Evolutionary conservation across 2,113 vertebrate species (phyloP), one percentile per base, ranked within the genome.

Genomic region (Pleuronectes platessa): DNA sequence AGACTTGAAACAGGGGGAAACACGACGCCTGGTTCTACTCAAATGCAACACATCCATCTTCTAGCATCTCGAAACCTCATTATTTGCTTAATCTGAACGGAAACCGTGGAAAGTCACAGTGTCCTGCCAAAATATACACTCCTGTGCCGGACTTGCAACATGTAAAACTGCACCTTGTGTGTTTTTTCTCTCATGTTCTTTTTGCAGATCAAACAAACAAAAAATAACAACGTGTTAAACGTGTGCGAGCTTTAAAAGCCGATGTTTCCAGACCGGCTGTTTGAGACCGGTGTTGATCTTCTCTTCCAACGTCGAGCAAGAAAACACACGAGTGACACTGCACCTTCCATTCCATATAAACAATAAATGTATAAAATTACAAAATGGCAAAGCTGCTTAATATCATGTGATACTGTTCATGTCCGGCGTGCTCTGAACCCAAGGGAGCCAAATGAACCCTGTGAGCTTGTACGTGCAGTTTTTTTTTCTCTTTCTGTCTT

Each of bases 381-480:
- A 71, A 21, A 40, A 18, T 42, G 21, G 11, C 6, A 63, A 27
- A 56, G 51, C 11, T 47, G 17, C 54, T 13, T 65, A 3, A 65
- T 31, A 68, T 68, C 55, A 40, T 72, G 71, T 63, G 20, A 51
- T 51, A 5, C 49, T 20, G 20, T 23, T 62, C 5, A 45, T 63
- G 24, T 45, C 2, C 18, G 20, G 15, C 45, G 0, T 60, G 58
- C 11, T 55, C 61, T 47, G 6, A 62, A 42, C 20, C 69, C 27
- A 24, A 69, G 21, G n/a, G 31, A 26, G 45, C 49, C 47, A 66
- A 11, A 45, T n/a, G 60, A 56, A 76, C 71, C 62, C 40, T 10
- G 49, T 77, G 55, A 51, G 3, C 62, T 58, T 47, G 24, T 10
- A 27, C 70, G 40, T 35, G 71, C 13, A 31, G 49, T 17, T 31